Conservation (phyloP, 1,140 invertebrate genomes). For the Pseudachorutes palmiensis region DNA sequence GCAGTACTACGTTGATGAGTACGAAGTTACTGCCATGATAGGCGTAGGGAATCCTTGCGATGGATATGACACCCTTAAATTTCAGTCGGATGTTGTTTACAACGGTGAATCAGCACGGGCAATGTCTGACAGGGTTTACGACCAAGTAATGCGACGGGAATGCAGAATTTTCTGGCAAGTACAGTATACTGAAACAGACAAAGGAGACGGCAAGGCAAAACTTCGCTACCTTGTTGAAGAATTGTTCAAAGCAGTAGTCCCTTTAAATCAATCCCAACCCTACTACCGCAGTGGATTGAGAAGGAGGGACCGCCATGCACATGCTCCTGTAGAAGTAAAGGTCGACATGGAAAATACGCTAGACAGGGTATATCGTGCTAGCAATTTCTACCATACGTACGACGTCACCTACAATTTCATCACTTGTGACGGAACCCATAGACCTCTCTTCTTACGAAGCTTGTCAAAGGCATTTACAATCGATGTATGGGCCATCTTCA, state of each 20-base stretch:
- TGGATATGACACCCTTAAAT: no score
- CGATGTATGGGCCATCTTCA: not conserved
- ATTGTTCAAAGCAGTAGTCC: not conserved
- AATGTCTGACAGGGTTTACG: not conserved
- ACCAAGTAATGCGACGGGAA: not conserved
- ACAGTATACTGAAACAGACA: not conserved
- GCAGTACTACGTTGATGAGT: no score
- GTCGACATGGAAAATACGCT: not conserved
- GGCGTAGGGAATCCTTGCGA: no score
- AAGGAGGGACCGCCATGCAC: not conserved
- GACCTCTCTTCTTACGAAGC: not conserved
- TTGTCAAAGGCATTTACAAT: not conserved
- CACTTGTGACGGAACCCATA: not conserved
- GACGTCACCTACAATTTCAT: not conserved
- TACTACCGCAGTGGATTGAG: not conserved
- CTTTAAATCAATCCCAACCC: not conserved
- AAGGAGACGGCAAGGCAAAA: not conserved
- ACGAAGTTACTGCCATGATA: no score
- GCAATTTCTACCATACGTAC: not conserved
- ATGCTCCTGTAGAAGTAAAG: not conserved
- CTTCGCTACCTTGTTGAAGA: not conserved
- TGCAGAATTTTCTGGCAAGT: not conserved
- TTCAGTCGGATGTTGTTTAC: no score
- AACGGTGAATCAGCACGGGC: no score
- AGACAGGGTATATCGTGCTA: not conserved